Evolutionary conservation across 2,888 invertebrate species (phyloP).

Genomic region (Drosophila mercatorum): DNA sequence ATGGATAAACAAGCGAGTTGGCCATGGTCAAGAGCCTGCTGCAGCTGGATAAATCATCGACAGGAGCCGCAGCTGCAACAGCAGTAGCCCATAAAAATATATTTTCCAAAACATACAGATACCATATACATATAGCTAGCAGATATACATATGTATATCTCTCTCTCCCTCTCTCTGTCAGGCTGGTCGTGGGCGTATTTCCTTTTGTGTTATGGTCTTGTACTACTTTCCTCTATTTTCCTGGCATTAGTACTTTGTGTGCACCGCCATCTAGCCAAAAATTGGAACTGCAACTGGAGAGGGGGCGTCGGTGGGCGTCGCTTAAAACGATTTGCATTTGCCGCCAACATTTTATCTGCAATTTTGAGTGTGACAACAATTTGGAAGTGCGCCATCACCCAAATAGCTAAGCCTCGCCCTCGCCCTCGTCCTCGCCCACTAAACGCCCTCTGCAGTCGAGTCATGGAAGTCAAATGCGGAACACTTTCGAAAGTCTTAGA

Average conservation of each 20-base stretch:
- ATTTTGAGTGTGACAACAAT: slow-evolving; percentile 55
- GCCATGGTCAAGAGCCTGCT: slow-evolving; percentile 62
- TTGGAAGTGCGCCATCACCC: slow-evolving; percentile 49
- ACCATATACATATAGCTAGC: slow-evolving; percentile 11
- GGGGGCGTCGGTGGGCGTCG: neutral
- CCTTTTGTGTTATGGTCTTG: slow-evolving; percentile 48
- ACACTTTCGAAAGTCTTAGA: slow-evolving; percentile 3
- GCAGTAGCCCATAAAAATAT: slow-evolving; percentile 30
- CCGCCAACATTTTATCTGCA: slow-evolving; percentile 56
- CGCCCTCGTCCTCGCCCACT: neutral
- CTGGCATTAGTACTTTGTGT: slow-evolving; percentile 37
- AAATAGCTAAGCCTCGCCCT: slow-evolving; percentile 22
- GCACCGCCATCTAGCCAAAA: slow-evolving; percentile 39
- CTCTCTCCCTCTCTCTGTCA: neutral
- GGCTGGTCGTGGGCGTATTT: slow-evolving; percentile 38
- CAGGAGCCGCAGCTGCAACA: slow-evolving; percentile 17
- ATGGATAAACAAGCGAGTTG: slow-evolving; percentile 72
- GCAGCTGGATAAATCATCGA: slow-evolving; percentile 48
- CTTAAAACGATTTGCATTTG: slow-evolving; percentile 67
- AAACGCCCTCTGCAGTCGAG: neutral
- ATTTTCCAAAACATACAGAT: slow-evolving; percentile 5
- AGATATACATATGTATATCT: no score
- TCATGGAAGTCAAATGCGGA: neutral
- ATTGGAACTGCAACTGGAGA: neutral
- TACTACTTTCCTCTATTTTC: slow-evolving; percentile 10